Evolutionary conservation across 2,888 invertebrate species (phyloP).

Genomic region (Nomada goodeniana): DNA sequence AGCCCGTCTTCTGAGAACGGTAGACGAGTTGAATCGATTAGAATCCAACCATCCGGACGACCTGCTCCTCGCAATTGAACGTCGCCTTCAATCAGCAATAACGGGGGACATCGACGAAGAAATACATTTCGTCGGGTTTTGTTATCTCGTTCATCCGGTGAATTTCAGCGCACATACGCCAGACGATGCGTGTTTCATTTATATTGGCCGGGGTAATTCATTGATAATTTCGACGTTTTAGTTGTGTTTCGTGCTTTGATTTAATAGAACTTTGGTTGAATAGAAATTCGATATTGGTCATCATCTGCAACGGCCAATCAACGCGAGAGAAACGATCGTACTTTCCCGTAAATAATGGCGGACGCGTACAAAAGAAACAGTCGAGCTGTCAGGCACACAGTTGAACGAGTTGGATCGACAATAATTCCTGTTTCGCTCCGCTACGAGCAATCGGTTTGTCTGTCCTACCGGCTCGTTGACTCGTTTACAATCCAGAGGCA

Average conservation of each 20-base stretch:
- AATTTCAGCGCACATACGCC: too few relatives aligned
- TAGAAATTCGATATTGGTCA: not conserved
- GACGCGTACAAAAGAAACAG: not conserved
- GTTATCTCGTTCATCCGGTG: not conserved
- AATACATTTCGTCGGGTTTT: conserved; percentile 28
- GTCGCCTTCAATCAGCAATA: conserved; percentile 54
- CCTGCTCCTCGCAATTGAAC: conserved; percentile 50
- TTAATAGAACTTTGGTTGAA: not conserved
- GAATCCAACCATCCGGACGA: conserved; percentile 33
- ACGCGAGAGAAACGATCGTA: not conserved
- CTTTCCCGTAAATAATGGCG: conserved; percentile 10
- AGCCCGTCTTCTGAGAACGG: conserved; percentile 1
- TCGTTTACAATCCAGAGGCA: conserved; percentile 5
- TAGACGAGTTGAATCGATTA: conserved; percentile 57
- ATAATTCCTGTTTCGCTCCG: conserved; percentile 23
- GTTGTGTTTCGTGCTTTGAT: not conserved
- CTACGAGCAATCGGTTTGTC: not conserved
- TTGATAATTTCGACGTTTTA: too few relatives aligned
- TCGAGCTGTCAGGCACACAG: not conserved
- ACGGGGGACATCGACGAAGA: conserved; percentile 43
- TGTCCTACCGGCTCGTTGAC: not conserved
- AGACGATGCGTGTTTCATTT: not conserved
- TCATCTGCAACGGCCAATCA: not conserved
- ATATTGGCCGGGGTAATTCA: too few relatives aligned
- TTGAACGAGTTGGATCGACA: not conserved